Evolutionary conservation across 1,140 invertebrate genomes (phyloP), one percentile per base, ranked within the genome.

Genomic region (Achroia grisella): DNA sequence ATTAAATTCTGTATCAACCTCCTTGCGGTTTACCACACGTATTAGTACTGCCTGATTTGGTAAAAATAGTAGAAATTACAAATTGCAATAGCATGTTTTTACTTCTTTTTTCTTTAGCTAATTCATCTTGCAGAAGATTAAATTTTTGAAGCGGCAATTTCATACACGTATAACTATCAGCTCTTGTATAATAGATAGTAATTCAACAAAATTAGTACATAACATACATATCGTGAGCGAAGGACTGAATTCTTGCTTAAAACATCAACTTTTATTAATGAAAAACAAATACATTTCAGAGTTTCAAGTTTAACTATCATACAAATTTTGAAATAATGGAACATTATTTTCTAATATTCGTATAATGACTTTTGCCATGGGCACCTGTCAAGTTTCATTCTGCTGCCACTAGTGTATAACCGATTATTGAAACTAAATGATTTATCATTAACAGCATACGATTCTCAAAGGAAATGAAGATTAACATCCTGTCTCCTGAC

Each of bases 1-100:
- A 73, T 73, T 73, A 68, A 62, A 72, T 67, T 58, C 52, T 59
- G 50, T 62, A 44, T 41, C 32, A 44, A 15, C 50, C 34, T 48
- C 51, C 39, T 65, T 65, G 66, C 46, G 67, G 65, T 63, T 44
- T 13, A 54, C 66, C 62, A 50, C 62, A 57, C 51, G 28, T 31
- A 64, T 62, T 58, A 59, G 62, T 62, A 48, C 43, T 29, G 28
- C 42, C 49, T 56, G 56, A 65, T 60, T 60, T 51, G 53, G 48
- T 44, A 54, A 40, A 51, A 36, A 33, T 54, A 52, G 47, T 44
- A 57, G 54, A 50, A n/a, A n/a, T n/a, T n/a, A n/a, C n/a, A n/a
- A n/a, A n/a, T n/a, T n/a, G n/a, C n/a, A n/a, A n/a, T n/a, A n/a
- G n/a, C n/a, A n/a, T n/a, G n/a, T n/a, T n/a, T n/a, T n/a, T n/a